phyloP scores from a whole-genome alignment of 2,113 vertebrate genomes.

The Myiozetetes cayanensis region DNA sequence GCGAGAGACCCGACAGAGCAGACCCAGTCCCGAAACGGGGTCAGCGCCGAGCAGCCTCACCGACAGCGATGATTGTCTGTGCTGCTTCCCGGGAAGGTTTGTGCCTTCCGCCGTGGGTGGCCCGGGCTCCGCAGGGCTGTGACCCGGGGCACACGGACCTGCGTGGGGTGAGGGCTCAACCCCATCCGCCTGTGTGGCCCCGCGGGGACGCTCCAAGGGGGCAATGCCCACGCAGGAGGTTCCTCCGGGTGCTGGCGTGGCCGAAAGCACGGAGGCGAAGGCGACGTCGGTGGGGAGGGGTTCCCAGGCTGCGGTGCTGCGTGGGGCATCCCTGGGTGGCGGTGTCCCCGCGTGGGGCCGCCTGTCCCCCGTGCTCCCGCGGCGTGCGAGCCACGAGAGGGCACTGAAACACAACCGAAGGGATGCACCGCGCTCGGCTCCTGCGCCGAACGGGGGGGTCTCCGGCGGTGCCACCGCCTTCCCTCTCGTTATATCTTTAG shows the following conservation, averaged over 20 bases:
- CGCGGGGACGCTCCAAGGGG: accelerated
- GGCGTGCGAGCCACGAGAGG: conserved; percentile 57
- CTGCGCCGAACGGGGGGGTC: not conserved
- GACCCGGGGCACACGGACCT: accelerated
- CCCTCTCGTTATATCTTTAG: not conserved
- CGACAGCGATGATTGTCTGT: accelerated
- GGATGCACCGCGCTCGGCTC: not conserved
- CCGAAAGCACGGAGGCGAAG: accelerated
- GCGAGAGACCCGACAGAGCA: accelerated
- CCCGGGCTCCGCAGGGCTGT: accelerated
- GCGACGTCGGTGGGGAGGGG: accelerated
- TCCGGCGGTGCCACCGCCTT: not conserved
- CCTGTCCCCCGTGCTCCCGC: not conserved
- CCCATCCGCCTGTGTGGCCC: accelerated
- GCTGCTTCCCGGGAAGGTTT: accelerated
- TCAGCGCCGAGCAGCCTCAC: accelerated
- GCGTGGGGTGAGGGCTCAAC: accelerated
- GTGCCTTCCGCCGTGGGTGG: accelerated
- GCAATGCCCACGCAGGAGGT: accelerated
- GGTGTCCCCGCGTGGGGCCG: not conserved
- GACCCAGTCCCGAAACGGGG: not conserved
- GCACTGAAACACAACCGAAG: conserved; percentile 45
- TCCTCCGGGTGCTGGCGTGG: accelerated
- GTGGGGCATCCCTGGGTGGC: not conserved
- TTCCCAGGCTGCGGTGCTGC: accelerated